Evolutionary conservation across 2,797 vertebrate species (phyloP).

Genomic region (Tragelaphus oryx): DNA sequence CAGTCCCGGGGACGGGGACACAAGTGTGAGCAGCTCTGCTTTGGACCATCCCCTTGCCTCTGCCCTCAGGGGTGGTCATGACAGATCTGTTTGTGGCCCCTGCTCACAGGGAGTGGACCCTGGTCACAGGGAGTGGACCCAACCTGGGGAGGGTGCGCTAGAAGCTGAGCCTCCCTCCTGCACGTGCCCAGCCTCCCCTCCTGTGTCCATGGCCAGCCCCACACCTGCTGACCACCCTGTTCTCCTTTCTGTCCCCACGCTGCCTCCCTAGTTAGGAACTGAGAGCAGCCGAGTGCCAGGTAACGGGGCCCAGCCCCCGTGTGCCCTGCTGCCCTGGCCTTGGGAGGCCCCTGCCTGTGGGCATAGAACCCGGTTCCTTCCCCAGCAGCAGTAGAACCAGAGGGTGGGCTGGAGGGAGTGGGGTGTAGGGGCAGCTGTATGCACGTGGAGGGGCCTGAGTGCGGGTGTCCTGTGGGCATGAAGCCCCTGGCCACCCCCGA

Average conservation of each 20-base stretch:
- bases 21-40: neutral
- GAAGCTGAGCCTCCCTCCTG: neutral
- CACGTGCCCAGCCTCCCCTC: neutral
- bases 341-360: neutral
- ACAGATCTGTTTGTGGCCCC: neutral
- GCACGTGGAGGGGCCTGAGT: neutral
- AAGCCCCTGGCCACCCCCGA: neutral
- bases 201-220: neutral
- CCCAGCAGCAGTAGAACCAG: neutral
- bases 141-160: neutral
- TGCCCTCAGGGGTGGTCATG: too few relatives aligned
- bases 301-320: slow-evolving; percentile 79
- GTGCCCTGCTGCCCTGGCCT: neutral
- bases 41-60: neutral
- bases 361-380: neutral
- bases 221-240: slow-evolving; percentile 76
- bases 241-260: slow-evolving; percentile 83
- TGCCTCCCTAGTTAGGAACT: slow-evolving; percentile 97
- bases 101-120: neutral
- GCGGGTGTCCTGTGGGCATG: neutral
- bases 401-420: neutral
- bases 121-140: rapidly evolving
- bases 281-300: slow-evolving; percentile 92
- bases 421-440: neutral
- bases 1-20: rapidly evolving